Evolutionary conservation across 92 coral and sea anemone species (phyloP), one percentile per base, ranked within the genome.

Genomic region (Muricea muricata): DNA sequence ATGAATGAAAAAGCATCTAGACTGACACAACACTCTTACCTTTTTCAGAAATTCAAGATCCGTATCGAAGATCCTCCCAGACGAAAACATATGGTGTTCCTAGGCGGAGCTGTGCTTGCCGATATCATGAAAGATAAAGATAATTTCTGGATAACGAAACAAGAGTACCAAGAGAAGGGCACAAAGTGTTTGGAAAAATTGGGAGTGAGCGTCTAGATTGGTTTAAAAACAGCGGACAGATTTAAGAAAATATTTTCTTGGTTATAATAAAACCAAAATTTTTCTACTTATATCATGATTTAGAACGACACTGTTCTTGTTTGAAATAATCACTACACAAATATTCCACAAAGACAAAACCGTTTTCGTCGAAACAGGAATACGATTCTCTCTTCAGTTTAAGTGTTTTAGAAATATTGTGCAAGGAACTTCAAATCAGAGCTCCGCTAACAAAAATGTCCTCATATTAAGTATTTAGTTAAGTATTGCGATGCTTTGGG

Each of bases 111-210:
- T 14, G 98, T 95, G 88, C 77, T 95, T 82, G 98, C 98, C 1
- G 98, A 95, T 67, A 95, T 95, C 87, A 95, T 95, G 98, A 95
- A 95, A 63, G 98, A 95, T 91, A 95, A 95, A 86, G 98, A 95
- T n/a, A 91, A 90, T 60, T 95, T 95, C 93, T 95, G 98, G 98
- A 91, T 95, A 93, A 95, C 98, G 48, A 70, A 93, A 41, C 87
- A 91, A 40, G 98, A 95, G 68, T 95, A 95, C 80, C 81, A 90
- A 90, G 98, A 95, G 69, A 95, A 95, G 67, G 98, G 98, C 37
- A 75, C 93, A 13, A 94, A 87, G 83, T 94, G 96, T 82, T 83
- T 95, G 89, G 98, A 95, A 78, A 95, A 95, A 80, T 87, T 95
- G 42, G 98, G 97, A 54, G 91, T 95, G 30, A 91, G 65, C 31